A percentile compares a stretch with the other conserved stretches of the same genome.
Evolutionary conservation across 2,113 vertebrate genomes (phyloP).

Genomic region (Lampris megalopsis): DNA sequence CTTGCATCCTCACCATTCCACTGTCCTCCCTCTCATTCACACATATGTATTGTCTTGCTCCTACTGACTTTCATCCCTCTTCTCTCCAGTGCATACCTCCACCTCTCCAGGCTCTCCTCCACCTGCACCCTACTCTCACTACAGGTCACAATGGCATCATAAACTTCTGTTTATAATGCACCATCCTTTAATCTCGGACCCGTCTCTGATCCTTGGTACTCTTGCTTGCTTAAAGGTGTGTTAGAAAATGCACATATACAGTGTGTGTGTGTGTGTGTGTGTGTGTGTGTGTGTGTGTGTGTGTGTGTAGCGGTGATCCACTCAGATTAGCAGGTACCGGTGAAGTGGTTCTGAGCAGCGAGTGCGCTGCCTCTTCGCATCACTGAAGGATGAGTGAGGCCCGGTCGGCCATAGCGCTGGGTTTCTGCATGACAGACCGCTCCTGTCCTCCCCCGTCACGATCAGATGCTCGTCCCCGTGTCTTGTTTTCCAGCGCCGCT

Average conservation of each 20-base stretch:
- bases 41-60: no score
- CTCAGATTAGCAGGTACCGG: conserved; percentile 15
- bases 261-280: conserved; percentile 5
- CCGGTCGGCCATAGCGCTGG: conserved; percentile 59
- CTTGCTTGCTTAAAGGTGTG: neutral
- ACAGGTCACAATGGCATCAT: no score
- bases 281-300: conserved; percentile 5
- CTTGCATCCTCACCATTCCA: no score
- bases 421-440: conserved; percentile 37
- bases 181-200: no score
- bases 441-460: conserved; percentile 58
- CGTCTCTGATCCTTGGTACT: neutral
- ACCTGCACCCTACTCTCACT: no score
- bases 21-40: no score
- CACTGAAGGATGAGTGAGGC: conserved; percentile 54
- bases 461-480: conserved; percentile 42
- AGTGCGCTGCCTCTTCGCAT: conserved; percentile 44
- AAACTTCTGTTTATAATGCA: no score
- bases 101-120: no score
- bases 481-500: conserved; percentile 50
- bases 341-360: conserved; percentile 9
- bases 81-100: no score
- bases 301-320: neutral
- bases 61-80: no score
- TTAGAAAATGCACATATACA: neutral